Percentiles rank a stretch among this genome's conserved stretches.
Evolutionary conservation across 2,888 invertebrate species (phyloP).

Genomic region (Phaonia tiefii): DNA sequence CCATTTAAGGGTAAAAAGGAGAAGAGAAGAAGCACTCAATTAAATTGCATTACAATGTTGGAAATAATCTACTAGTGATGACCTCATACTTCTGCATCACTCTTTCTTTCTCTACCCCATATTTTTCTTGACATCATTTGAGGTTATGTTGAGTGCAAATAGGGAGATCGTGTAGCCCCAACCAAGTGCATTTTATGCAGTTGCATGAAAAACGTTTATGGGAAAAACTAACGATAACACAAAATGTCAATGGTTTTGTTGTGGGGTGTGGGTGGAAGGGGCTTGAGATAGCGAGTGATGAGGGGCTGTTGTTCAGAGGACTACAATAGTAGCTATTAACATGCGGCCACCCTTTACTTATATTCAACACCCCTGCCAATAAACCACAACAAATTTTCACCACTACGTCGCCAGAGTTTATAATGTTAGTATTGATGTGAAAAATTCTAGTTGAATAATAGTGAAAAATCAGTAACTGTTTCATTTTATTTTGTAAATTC

Average conservation of each 20-base stretch:
- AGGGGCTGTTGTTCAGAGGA: not conserved
- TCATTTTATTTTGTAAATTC: too few relatives aligned
- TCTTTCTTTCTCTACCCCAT: too few relatives aligned
- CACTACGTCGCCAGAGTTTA: not conserved
- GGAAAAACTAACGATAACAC: not conserved
- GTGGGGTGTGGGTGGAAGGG: too few relatives aligned
- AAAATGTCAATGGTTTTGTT: not conserved
- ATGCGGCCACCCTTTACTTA: too few relatives aligned
- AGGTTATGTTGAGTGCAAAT: not conserved
- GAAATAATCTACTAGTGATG: not conserved
- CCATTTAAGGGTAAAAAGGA: slow-evolving; percentile 8
- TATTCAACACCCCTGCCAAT: too few relatives aligned
- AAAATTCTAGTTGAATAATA: too few relatives aligned
- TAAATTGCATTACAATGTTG: not conserved
- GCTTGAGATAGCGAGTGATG: too few relatives aligned
- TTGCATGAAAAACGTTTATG: slow-evolving; percentile 1
- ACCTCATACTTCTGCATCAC: not conserved
- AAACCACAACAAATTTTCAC: not conserved
- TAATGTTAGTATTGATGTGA: not conserved
- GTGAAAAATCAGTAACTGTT: too few relatives aligned
- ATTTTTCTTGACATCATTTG: slow-evolving; percentile 45
- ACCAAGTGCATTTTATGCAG: not conserved
- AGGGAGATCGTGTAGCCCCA: not conserved
- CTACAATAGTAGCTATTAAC: too few relatives aligned
- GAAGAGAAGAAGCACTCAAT: not conserved